Conservation (phyloP, 2,888 invertebrate species). For the Pseudolycoriella hygida region DNA sequence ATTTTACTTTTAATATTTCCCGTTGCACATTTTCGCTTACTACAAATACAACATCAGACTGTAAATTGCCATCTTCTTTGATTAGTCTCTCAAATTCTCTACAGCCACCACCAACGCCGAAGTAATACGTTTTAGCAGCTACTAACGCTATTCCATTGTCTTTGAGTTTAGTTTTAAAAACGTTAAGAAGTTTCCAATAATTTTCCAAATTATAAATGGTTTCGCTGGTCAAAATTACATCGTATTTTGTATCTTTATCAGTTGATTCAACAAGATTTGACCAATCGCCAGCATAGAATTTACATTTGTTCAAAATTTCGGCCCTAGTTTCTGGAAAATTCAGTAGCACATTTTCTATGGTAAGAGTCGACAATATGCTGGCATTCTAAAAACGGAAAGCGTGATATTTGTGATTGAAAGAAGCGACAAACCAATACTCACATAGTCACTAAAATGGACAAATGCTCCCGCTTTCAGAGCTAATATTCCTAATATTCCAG, state of each 20-base stretch:
- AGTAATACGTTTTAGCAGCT: conserved; percentile 85
- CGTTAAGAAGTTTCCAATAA: conserved; percentile 53
- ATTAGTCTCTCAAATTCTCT: conserved; percentile 54
- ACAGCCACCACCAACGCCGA: conserved; percentile 84
- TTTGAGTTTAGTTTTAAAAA: conserved; percentile 45
- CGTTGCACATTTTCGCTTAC: conserved; percentile 42
- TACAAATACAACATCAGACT: conserved; percentile 41
- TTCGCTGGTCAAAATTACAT: conserved; percentile 78
- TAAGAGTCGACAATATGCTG: conserved; percentile 27
- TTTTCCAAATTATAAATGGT: conserved; percentile 78
- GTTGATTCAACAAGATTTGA: conserved; percentile 32
- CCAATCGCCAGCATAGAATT: conserved; percentile 65
- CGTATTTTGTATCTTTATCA: conserved; percentile 40
- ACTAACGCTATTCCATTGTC: conserved; percentile 45
- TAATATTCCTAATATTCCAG: conserved; percentile 73
- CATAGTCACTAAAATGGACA: conserved; percentile 89
- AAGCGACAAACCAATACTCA: conserved; percentile 28
- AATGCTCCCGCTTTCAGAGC: conserved; percentile 45
- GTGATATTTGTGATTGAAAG: too few relatives aligned
- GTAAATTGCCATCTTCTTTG: conserved; percentile 34
- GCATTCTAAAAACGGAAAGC: too few relatives aligned
- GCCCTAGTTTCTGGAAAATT: conserved; percentile 30
- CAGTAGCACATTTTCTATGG: conserved; percentile 61
- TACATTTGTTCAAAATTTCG: conserved; percentile 23
- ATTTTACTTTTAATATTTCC: conserved; percentile 38